These are phyloP conservation scores for Acleris laterana DNA, from an alignment of 2,888 invertebrate genomes.

Conservation along the genomic window DNA sequence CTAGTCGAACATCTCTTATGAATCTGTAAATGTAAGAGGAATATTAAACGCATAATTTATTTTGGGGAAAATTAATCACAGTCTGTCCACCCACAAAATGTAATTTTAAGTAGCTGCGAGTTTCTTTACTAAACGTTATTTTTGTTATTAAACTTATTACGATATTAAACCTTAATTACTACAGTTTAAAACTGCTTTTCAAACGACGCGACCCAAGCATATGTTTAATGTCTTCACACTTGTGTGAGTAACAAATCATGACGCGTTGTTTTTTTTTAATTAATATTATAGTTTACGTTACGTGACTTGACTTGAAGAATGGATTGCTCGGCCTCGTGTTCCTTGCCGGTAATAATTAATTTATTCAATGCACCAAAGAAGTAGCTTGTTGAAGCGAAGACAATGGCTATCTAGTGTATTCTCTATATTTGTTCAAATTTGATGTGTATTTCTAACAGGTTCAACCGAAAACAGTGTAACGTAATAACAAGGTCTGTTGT, in stretches of 20 bases:
- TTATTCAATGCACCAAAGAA: conserved; percentile 26
- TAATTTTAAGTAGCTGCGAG: conserved; percentile 10
- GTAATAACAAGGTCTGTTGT: conserved; percentile 56
- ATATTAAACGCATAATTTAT: no score
- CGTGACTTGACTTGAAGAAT: conserved; percentile 34
- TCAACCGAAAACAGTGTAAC: conserved; percentile 16
- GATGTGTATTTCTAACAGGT: conserved; percentile 11
- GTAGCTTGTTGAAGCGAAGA: conserved; percentile 17
- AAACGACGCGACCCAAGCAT: not conserved
- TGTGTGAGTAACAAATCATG: conserved; percentile 29
- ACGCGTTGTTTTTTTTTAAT: conserved; percentile 31
- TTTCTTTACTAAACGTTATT: not conserved
- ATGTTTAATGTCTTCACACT: conserved; percentile 22
- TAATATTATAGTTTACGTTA: conserved; percentile 32
- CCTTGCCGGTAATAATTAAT: conserved; percentile 36
- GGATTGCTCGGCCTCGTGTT: conserved; percentile 30
- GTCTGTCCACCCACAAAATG: conserved; percentile 7
- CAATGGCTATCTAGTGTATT: not conserved
- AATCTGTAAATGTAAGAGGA: no score
- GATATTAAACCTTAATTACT: not conserved
- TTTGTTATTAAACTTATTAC: not conserved
- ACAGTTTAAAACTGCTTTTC: not conserved
- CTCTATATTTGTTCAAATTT: not conserved
- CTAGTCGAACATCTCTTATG: no score
- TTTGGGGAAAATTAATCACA: not conserved